These are phyloP conservation scores for Tympanoctomys barrerae DNA, from an alignment of 2,797 vertebrate species.

Conservation along the genomic window DNA sequence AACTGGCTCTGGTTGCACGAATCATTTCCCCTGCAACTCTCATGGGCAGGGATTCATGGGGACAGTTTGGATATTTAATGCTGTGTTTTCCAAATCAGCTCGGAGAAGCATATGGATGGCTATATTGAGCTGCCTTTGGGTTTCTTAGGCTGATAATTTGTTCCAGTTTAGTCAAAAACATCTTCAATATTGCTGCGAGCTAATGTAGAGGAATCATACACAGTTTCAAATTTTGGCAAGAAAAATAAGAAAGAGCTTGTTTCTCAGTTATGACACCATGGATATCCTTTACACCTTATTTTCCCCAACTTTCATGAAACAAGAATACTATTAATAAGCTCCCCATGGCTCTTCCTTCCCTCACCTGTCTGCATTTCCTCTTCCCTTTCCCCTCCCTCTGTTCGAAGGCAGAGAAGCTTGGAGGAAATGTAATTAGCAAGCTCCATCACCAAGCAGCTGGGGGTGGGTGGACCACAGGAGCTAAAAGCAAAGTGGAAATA, in stretches of 20 bases:
- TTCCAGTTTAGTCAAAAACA: conserved; percentile 59
- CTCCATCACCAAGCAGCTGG: conserved; percentile 19
- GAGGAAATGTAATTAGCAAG: conserved; percentile 26
- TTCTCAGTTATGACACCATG: conserved; percentile 38
- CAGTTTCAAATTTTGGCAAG: conserved; percentile 61
- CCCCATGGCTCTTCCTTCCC: neutral
- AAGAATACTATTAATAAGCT: conserved; percentile 51
- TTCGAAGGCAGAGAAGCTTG: conserved; percentile 40
- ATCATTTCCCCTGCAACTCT: neutral
- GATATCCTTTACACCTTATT: conserved; percentile 1
- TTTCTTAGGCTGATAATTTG: conserved; percentile 54
- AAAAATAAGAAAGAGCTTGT: conserved; percentile 40
- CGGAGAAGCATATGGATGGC: conserved; percentile 67
- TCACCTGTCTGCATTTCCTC: neutral
- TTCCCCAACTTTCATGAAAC: conserved; percentile 64
- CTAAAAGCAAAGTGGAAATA: conserved; percentile 43
- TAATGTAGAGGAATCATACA: conserved; percentile 55
- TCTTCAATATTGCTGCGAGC: conserved; percentile 59
- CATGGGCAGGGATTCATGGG: neutral
- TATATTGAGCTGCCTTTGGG: conserved; percentile 54
- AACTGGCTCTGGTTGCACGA: neutral
- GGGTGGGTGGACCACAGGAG: neutral
- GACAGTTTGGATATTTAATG: conserved; percentile 41
- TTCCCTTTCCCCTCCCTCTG: conserved; percentile 1
- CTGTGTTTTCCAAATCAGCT: conserved; percentile 61